These are phyloP conservation scores for Anarsia innoxiella DNA, from an alignment of 2,888 invertebrate genomes.

Conservation along the genomic window DNA sequence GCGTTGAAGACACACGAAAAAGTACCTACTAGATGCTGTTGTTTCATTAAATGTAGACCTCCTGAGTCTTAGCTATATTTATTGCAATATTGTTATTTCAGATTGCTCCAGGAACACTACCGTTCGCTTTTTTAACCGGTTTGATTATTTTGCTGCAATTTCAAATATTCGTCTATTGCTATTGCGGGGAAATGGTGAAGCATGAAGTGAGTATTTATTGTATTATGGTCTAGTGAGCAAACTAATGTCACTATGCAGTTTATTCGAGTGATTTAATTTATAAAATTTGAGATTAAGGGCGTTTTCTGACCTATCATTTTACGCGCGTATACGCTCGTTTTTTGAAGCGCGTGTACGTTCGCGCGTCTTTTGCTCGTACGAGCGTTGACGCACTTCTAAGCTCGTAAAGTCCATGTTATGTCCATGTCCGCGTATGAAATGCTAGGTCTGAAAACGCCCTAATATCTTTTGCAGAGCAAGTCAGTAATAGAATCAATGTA, in stretches of 20 bases:
- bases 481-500: slow-evolving; percentile 8
- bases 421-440: no score
- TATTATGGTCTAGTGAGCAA: neutral
- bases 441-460: no score
- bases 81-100: neutral
- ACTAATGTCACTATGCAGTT: neutral
- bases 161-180: slow-evolving; percentile 37
- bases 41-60: no score
- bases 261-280: no score
- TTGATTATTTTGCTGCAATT: slow-evolving; percentile 12
- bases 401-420: no score
- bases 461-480: slow-evolving; percentile 2
- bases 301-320: no score
- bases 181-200: slow-evolving; percentile 31
- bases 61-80: neutral
- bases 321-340: no score
- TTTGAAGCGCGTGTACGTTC: no score
- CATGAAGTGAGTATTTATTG: slow-evolving; percentile 28
- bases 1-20: neutral
- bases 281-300: no score
- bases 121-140: neutral
- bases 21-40: no score
- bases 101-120: neutral
- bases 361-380: no score
- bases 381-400: no score